These are phyloP conservation scores for Poecile atricapillus DNA, from an alignment of 2,113 vertebrate genomes.

Conservation along the genomic window DNA sequence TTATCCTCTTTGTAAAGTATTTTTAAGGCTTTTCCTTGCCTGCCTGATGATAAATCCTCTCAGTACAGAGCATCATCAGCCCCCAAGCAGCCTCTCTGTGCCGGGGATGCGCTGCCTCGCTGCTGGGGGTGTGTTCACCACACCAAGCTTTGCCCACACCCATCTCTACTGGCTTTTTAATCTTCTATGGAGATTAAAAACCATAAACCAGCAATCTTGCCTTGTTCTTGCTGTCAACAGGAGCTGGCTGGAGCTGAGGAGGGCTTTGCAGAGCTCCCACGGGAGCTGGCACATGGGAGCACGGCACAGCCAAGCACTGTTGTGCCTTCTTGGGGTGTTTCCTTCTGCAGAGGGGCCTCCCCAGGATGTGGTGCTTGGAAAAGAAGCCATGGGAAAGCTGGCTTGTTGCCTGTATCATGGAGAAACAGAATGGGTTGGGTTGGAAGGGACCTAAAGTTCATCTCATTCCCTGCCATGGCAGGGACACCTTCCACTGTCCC, in stretches of 20 bases:
- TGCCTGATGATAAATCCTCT: background rate
- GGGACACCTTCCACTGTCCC: background rate
- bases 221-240: background rate
- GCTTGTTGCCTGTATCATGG: background rate
- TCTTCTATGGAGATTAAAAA: background rate
- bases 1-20: background rate
- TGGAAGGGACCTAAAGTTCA: background rate
- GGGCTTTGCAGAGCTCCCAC: background rate
- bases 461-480: fast-evolving
- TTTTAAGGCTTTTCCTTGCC: background rate
- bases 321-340: background rate
- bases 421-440: background rate
- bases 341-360: background rate
- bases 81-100: background rate
- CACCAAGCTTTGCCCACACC: background rate
- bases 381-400: background rate
- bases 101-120: fast-evolving
- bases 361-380: background rate
- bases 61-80: background rate
- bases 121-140: fast-evolving
- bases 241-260: background rate
- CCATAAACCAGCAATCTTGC: background rate
- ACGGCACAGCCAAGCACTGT: background rate
- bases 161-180: fast-evolving
- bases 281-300: background rate